Conservation (phyloP, 2,888 invertebrate species). For the Caenorhabditis sp. region DNA sequence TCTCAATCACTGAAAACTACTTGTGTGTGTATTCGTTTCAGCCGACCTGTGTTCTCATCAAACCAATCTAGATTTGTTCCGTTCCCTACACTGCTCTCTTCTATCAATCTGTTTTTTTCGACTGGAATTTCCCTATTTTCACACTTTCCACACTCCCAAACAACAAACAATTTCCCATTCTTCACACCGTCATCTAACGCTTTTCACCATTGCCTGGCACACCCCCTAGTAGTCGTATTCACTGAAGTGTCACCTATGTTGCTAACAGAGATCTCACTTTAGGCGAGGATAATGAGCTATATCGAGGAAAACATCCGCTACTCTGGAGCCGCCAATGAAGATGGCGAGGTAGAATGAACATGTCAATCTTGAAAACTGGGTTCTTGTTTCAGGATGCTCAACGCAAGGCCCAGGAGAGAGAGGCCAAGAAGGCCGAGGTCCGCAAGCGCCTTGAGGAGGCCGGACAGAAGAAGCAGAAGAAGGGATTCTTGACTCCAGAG, state of each 20-base stretch:
- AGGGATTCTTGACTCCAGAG: conserved; percentile 99
- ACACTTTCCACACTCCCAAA: conserved; percentile 5
- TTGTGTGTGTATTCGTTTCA: conserved; percentile 32
- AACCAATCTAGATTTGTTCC: conserved; percentile 34
- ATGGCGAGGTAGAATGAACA: conserved; percentile 62
- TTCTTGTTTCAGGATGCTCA: conserved; percentile 76
- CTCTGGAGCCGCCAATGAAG: conserved; percentile 77
- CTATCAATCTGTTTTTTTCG: conserved; percentile 56
- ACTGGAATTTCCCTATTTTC: conserved; percentile 27
- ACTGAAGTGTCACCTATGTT: conserved; percentile 19
- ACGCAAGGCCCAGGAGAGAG: conserved; percentile 97
- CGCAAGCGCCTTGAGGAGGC: conserved; percentile 99
- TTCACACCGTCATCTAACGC: conserved; percentile 62
- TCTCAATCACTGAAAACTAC: background rate
- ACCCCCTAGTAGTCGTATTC: conserved; percentile 57
- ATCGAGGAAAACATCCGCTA: conserved; percentile 74
- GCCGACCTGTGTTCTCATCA: conserved; percentile 27
- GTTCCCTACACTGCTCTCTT: conserved; percentile 35
- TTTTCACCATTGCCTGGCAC: conserved; percentile 66
- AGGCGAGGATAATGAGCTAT: conserved; percentile 49
- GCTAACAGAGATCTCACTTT: conserved; percentile 26
- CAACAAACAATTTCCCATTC: background rate
- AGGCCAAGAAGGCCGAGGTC: conserved; percentile 97
- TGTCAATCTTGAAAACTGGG: background rate
- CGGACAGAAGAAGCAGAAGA: conserved; percentile 93